A percentile compares a stretch with the other conserved stretches of the same genome.
Evolutionary conservation across 2,888 invertebrate species (phyloP).

Genomic region (Oxyteleia sp.): DNA sequence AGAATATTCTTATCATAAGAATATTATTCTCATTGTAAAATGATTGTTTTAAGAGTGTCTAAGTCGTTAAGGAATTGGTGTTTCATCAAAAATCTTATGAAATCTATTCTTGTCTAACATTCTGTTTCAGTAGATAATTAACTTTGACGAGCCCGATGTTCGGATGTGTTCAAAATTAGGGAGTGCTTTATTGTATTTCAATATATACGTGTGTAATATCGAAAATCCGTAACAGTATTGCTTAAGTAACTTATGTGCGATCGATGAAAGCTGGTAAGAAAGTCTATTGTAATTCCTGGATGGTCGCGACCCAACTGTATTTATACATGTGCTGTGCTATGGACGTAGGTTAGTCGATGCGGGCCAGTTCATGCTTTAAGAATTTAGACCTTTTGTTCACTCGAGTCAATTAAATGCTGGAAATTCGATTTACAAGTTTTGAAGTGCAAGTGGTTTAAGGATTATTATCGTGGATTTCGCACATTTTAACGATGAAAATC

Average conservation of each 20-base stretch:
- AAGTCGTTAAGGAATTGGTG: no score
- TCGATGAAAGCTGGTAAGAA: slow-evolving; percentile 87
- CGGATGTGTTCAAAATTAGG: slow-evolving; percentile 6
- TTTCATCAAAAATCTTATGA: no score
- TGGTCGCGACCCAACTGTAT: slow-evolving; percentile 87
- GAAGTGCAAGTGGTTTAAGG: slow-evolving; percentile 76
- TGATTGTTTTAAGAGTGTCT: no score
- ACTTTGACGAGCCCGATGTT: slow-evolving; percentile 7
- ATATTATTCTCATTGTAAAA: no score
- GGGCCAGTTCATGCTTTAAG: slow-evolving; percentile 82
- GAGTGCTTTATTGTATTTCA: slow-evolving; percentile 67
- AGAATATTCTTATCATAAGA: no score
- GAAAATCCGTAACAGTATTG: slow-evolving; percentile 86
- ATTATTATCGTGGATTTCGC: slow-evolving; percentile 65
- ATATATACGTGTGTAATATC: slow-evolving; percentile 81
- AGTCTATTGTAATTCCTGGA: slow-evolving; percentile 87
- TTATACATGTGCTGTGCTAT: slow-evolving; percentile 87
- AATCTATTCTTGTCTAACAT: no score
- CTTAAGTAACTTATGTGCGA: slow-evolving; percentile 86
- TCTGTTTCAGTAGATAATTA: slow-evolving; percentile 24
- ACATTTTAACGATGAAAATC: slow-evolving; percentile 78
- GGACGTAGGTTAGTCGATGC: slow-evolving; percentile 84
- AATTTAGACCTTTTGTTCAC: slow-evolving; percentile 79
- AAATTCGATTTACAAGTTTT: slow-evolving; percentile 66
- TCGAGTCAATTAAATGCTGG: slow-evolving; percentile 74